Percentiles rank a stretch among this genome's conserved stretches.
Conservation (phyloP, 2,888 invertebrate species). For the Synergus japonicus region DNA sequence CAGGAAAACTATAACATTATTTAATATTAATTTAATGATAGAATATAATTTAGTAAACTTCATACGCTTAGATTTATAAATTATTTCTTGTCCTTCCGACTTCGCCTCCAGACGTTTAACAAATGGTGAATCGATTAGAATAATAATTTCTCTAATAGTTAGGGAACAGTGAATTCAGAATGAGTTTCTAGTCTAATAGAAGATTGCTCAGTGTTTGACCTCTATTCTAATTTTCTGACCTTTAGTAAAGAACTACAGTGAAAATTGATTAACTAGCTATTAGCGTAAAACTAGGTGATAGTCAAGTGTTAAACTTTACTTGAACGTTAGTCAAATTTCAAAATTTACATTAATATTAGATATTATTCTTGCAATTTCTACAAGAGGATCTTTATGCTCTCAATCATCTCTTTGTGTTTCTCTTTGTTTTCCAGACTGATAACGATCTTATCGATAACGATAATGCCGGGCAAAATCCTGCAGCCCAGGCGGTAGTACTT, state of each 20-base stretch:
- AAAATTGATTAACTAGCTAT: background rate
- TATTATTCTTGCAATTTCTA: constrained; percentile 18
- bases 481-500: constrained; percentile 78
- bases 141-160: constrained; percentile 32
- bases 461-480: constrained; percentile 78
- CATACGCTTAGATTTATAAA: background rate
- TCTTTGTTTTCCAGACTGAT: constrained; percentile 77
- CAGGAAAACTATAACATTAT: background rate
- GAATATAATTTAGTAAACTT: background rate
- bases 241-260: constrained; percentile 7
- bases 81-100: background rate
- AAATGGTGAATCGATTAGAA: constrained; percentile 6
- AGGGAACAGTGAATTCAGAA: constrained; percentile 62
- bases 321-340: constrained; percentile 1
- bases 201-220: constrained; percentile 53
- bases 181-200: constrained; percentile 57
- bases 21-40: background rate
- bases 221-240: background rate
- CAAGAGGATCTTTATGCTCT: constrained; percentile 63
- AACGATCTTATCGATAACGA: constrained; percentile 77
- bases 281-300: constrained; percentile 14
- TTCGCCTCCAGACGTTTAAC: background rate
- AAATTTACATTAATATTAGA: background rate
- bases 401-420: constrained; percentile 75
- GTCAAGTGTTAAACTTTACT: background rate